Evolutionary conservation across 2,113 vertebrate species (phyloP), one percentile per base, ranked within the genome.

Genomic region (mouse (Mus musculus)): DNA sequence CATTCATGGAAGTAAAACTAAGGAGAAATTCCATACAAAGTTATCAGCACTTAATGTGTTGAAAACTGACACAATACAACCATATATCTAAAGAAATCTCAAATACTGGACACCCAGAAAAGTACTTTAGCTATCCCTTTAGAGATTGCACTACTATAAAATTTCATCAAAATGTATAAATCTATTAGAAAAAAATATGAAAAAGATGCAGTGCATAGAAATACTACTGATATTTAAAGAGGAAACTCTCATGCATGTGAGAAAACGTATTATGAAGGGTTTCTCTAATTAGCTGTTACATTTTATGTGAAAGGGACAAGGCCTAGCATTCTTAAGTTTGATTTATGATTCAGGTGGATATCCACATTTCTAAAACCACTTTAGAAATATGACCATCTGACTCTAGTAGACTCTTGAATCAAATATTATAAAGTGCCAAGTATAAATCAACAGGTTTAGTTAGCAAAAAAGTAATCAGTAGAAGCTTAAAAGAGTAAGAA

Each of bases 391-490:
- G 39, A 6, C 8, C 12, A 46, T 46, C 90, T 82, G 63, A 95
- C 1, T 76, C 19, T 71, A 36, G 42, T 3, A 61, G 5, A 30
- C 7, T 87, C 5, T 63, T 88, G 11, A 92, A n/a, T 56, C 73
- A 91, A 71, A 12, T 9, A 89, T 73, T 90, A n/a, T 7, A 86
- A 36, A 72, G 0, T 81, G 1, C 63, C 49, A 88, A 84, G 9
- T 90, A 9, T 67, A n/a, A 71, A 36, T 49, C 24, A 86, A 73
- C 13, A 89, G 17, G 81, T 88, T 95, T 95, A 69, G 90, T 92
- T 90, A n/a, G 71, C 7, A 93, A 80, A 30, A 81, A 81, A 30
- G 85, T 84, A 85, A 54, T 93, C 20, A 73, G 59, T 3, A 1
- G 72, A 52, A 76, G 17, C 33, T 19, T 20, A 75, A 56, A 87